Conservation (phyloP, 2,888 invertebrate genomes). For the Caenorhabditis sinica region DNA sequence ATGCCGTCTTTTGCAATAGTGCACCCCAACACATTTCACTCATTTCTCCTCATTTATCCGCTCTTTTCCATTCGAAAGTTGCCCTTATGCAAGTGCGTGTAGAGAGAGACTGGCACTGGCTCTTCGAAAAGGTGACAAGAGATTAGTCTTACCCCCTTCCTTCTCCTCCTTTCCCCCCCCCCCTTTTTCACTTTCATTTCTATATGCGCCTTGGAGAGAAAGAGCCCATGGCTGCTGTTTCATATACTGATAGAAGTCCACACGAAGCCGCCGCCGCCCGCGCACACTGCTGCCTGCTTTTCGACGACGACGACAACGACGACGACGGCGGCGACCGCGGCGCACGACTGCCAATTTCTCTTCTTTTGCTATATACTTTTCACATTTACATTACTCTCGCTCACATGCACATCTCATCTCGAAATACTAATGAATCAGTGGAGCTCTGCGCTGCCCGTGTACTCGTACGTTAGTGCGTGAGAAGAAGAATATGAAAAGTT, state of each 20-base stretch:
- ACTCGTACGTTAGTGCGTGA: neutral
- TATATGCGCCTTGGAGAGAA: neutral
- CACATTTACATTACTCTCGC: slow-evolving; percentile 6
- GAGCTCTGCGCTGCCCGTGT: neutral
- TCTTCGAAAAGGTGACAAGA: neutral
- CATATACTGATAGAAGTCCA: slow-evolving; percentile 9
- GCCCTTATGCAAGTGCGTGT: neutral
- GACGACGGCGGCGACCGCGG: no score
- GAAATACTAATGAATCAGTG: neutral
- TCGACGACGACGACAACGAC: no score
- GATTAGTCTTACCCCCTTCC: neutral
- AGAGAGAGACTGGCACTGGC: neutral
- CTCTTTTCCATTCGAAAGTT: neutral
- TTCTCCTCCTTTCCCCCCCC: neutral
- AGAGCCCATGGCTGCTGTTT: neutral
- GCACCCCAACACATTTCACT: neutral
- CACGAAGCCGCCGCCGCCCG: neutral
- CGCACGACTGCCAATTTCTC: neutral
- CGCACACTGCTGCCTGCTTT: neutral
- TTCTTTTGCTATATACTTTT: neutral
- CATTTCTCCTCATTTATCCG: neutral
- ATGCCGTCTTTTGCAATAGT: neutral
- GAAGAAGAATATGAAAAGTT: neutral
- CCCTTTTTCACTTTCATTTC: neutral
- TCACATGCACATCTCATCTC: neutral